Conservation (phyloP, 2,113 vertebrate genomes). For the Equus przewalskii region DNA sequence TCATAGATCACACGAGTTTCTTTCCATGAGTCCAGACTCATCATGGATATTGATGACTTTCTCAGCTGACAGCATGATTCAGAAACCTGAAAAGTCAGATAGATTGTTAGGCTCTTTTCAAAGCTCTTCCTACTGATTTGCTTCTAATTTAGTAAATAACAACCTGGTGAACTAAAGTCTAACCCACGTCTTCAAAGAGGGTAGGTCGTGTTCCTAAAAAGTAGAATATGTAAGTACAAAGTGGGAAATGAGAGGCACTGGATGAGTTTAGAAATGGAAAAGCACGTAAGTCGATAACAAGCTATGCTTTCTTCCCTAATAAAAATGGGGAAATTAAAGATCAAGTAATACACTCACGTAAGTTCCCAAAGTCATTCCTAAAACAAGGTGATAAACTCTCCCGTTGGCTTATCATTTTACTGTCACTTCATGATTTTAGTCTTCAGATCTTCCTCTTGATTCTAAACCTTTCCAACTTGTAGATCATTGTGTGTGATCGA, state of each 20-base stretch:
- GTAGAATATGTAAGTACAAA: neutral
- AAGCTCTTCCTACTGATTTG: slow-evolving; percentile 17
- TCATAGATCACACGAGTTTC: neutral
- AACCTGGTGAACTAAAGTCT: neutral
- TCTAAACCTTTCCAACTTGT: neutral
- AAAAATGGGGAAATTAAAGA: neutral
- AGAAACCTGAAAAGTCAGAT: slow-evolving; percentile 13
- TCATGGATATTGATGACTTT: neutral
- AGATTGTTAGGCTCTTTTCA: neutral
- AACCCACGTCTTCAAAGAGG: neutral
- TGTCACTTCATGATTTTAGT: neutral
- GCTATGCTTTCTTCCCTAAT: neutral
- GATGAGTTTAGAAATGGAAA: neutral
- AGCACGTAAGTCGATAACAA: neutral
- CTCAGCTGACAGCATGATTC: neutral
- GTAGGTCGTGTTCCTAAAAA: neutral
- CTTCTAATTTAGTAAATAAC: neutral
- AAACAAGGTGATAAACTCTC: neutral
- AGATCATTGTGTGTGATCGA: neutral
- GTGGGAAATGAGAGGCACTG: neutral
- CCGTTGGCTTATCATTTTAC: neutral
- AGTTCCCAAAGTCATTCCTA: neutral
- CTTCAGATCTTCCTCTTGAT: neutral
- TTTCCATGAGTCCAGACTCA: neutral
- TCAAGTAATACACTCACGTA: neutral